These are phyloP conservation scores for Mactra quadrangularis DNA, from an alignment of 1,140 invertebrate species.

Conservation along the genomic window DNA sequence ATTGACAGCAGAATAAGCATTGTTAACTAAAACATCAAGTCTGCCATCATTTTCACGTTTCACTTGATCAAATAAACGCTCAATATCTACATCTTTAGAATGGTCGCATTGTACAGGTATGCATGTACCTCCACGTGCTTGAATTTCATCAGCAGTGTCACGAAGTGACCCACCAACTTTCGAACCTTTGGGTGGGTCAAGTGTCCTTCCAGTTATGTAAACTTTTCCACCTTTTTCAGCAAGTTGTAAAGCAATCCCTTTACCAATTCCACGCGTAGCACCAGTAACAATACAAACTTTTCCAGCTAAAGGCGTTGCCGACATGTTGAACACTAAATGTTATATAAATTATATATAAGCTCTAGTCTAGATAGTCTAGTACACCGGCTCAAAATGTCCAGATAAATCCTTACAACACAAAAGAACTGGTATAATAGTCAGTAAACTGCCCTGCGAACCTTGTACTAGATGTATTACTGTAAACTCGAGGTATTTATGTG, in stretches of 20 bases:
- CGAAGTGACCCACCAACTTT: constrained; percentile 36
- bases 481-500: no score
- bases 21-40: constrained; percentile 85
- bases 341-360: no score
- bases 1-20: constrained; percentile 84
- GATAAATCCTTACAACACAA: no score
- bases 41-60: constrained; percentile 82
- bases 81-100: constrained; percentile 82
- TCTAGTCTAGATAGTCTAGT: no score
- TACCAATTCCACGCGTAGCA: constrained; percentile 83
- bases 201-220: constrained; percentile 81
- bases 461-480: no score
- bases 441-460: no score
- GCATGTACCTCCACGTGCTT: constrained; percentile 79
- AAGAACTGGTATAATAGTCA: no score
- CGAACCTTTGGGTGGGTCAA: constrained; percentile 43
- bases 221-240: constrained; percentile 83
- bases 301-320: constrained; percentile 69
- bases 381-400: no score
- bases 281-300: constrained; percentile 83
- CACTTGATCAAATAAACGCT: constrained; percentile 83
- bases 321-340: not conserved
- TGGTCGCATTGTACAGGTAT: constrained; percentile 84
- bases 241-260: constrained; percentile 83
- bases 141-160: constrained; percentile 58